Evolutionary conservation across 2,113 vertebrate species (phyloP).

Genomic region (Eublepharis macularius): DNA sequence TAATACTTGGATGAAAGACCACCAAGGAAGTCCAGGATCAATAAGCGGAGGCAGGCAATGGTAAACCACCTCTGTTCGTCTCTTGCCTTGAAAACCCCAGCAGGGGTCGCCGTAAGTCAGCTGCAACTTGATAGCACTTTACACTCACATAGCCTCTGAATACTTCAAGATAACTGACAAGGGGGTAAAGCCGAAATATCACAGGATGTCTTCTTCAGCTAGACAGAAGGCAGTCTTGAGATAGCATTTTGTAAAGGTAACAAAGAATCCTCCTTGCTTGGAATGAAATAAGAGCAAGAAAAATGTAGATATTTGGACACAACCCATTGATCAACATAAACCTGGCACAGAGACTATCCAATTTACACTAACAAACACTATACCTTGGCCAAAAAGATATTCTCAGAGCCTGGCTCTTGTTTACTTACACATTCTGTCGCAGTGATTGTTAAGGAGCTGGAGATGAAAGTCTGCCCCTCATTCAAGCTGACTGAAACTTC

Average conservation of each 20-base stretch:
- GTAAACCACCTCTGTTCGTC: no score
- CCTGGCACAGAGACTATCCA: background rate
- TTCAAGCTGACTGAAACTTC: constrained; percentile 91
- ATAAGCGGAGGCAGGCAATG: no score
- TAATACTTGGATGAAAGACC: no score
- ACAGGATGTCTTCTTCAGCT: background rate
- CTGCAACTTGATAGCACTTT: no score
- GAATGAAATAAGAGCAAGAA: background rate
- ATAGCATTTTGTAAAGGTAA: background rate
- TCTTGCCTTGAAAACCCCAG: no score
- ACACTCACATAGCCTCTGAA: no score
- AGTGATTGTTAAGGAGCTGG: constrained; percentile 82
- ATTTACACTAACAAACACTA: fast-evolving
- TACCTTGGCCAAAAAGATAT: background rate
- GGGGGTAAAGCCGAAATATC: background rate
- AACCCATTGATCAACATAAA: background rate
- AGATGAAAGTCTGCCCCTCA: constrained; percentile 83
- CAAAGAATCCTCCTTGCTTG: background rate
- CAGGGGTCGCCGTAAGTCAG: no score
- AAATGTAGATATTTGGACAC: background rate
- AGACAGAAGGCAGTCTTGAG: background rate
- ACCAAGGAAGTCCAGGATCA: no score
- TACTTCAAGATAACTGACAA: no score
- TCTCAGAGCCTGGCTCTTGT: background rate
- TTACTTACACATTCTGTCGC: constrained; percentile 91